phyloP scores from a whole-genome alignment of 1,140 invertebrate species.

The Drosophila nikananu region DNA sequence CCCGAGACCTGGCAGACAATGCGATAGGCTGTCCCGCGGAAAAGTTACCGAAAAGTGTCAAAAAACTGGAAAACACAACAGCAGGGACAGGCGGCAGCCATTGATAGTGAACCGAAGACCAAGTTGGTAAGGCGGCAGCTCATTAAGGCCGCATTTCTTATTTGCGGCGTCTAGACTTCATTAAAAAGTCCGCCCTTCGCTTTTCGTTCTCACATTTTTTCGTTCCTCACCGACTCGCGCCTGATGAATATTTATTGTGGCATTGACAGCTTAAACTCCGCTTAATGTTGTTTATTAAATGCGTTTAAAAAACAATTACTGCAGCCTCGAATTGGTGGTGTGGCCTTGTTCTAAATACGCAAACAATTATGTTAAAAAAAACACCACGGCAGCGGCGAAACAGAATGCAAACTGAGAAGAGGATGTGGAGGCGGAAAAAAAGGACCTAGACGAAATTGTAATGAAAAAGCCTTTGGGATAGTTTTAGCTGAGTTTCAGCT shows the following conservation, averaged over 20 bases:
- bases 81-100: slow-evolving; percentile 28
- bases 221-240: not conserved
- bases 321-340: slow-evolving; percentile 25
- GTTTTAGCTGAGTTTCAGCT: slow-evolving; percentile 68
- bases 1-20: slow-evolving; percentile 30
- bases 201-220: slow-evolving; percentile 20
- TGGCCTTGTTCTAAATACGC: slow-evolving; percentile 72
- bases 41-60: slow-evolving; percentile 75
- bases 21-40: slow-evolving; percentile 22
- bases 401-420: not conserved
- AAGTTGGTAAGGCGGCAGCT: slow-evolving; percentile 45
- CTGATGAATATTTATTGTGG: slow-evolving; percentile 67
- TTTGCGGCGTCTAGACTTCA: slow-evolving; percentile 73
- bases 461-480: slow-evolving; percentile 82
- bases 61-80: slow-evolving; percentile 57
- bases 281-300: slow-evolving; percentile 53
- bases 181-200: slow-evolving; percentile 55
- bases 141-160: slow-evolving; percentile 56
- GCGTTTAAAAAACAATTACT: slow-evolving; percentile 73
- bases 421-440: slow-evolving; percentile 1
- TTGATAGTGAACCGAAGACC: slow-evolving; percentile 58
- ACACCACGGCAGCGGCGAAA: slow-evolving; percentile 14
- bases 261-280: slow-evolving; percentile 71
- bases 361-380: slow-evolving; percentile 72
- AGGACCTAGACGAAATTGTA: slow-evolving; percentile 57